Conservation (phyloP, 1,140 invertebrate genomes). For the Leptestheria dahalacensis region DNA sequence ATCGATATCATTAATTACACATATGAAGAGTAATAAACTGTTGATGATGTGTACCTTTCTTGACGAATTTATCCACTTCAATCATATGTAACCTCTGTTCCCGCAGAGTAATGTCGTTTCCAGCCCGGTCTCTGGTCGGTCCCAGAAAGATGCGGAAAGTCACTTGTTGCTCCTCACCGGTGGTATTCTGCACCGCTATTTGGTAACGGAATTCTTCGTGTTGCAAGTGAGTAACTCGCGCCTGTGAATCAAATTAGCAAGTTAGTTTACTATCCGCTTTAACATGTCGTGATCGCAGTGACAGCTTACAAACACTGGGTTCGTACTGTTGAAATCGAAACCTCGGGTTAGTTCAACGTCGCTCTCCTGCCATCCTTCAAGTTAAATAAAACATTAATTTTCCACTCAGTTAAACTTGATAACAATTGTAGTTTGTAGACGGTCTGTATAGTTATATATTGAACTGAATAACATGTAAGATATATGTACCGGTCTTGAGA, state of each 20-base stretch:
- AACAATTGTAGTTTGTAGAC: too few relatives aligned
- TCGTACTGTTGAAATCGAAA: slow-evolving; percentile 55
- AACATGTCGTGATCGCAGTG: background rate
- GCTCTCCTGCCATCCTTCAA: slow-evolving; percentile 53
- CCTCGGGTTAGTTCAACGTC: slow-evolving; percentile 55
- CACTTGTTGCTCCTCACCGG: slow-evolving; percentile 36
- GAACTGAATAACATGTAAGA: too few relatives aligned
- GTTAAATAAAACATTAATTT: too few relatives aligned
- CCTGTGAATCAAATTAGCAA: slow-evolving; percentile 26
- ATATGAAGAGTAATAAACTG: background rate
- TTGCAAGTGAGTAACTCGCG: slow-evolving; percentile 55
- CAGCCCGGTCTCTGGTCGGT: slow-evolving; percentile 49
- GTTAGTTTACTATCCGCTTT: background rate
- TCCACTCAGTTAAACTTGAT: too few relatives aligned
- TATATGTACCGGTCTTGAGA: background rate
- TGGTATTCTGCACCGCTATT: slow-evolving; percentile 38
- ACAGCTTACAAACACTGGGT: slow-evolving; percentile 33
- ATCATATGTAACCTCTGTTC: slow-evolving; percentile 54
- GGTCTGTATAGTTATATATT: too few relatives aligned
- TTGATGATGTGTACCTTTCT: slow-evolving; percentile 29
- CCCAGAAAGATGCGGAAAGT: slow-evolving; percentile 60
- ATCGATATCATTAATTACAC: background rate
- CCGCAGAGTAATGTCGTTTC: slow-evolving; percentile 40
- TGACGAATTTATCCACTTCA: slow-evolving; percentile 58
- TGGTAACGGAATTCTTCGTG: slow-evolving; percentile 48